Evolutionary conservation across 2,797 vertebrate genomes (phyloP).

Genomic region (Pseudochirops cupreus): DNA sequence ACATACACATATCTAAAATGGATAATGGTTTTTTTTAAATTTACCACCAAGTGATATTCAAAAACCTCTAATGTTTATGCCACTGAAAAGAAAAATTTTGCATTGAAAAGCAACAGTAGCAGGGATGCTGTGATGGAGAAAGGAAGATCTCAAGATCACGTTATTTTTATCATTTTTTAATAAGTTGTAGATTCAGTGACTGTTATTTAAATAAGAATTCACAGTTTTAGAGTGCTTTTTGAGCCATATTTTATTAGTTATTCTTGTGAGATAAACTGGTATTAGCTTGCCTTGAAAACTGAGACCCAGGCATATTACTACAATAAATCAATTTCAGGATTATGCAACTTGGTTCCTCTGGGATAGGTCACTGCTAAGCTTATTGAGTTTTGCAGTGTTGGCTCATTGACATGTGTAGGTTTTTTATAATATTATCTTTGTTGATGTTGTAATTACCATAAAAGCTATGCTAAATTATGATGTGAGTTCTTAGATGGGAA

Average conservation of each 20-base stretch:
- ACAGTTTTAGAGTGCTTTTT: neutral
- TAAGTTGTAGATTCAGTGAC: neutral
- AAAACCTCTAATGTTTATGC: neutral
- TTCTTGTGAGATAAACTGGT: neutral
- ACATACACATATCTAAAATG: neutral
- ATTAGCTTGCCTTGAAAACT: neutral
- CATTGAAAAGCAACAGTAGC: neutral
- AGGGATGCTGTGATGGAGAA: neutral
- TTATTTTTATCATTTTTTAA: neutral
- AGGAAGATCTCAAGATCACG: neutral
- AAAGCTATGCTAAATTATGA: neutral
- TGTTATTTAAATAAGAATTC: slow-evolving; percentile 9
- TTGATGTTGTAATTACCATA: neutral
- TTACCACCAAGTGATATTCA: neutral
- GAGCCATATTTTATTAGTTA: neutral
- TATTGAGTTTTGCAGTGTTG: rapidly evolving
- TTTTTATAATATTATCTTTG: neutral
- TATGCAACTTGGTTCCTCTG: neutral
- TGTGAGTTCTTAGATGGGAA: neutral
- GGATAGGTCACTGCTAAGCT: neutral
- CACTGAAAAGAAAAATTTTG: slow-evolving; percentile 1
- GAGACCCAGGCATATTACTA: neutral
- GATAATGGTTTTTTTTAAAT: neutral
- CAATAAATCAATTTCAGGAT: neutral
- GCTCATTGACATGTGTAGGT: neutral